Base-by-base conservation (phyloP, 2,888 invertebrate species). In the Galerucella pusilla region DNA sequence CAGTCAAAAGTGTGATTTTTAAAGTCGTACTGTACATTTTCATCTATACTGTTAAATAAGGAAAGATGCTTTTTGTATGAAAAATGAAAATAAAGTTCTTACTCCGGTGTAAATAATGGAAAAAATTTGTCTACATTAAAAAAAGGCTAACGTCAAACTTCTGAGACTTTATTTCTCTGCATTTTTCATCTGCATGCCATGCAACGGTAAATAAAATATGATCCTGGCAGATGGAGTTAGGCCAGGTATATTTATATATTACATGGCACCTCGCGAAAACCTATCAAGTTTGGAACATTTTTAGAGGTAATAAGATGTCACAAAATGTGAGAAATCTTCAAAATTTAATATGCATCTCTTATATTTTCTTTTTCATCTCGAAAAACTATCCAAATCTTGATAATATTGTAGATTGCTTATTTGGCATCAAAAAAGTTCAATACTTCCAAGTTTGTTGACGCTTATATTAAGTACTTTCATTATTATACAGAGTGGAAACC, bases 121-220 rank as follows among this genome's bases (percentile, higher is more conserved):
- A 64, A n/a, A 45, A 45, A 64, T 65, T 46, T 45, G 46, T 46
- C 42, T 65, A 71, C 10, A 20, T 65, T 35, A 59, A 28, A 54
- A 73, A 42, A 68, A 57, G 16, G 35, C 49, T 61, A 60, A 64
- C 25, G 73, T 67, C 60, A 63, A 73, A 63, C 61, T 63, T 63
- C 28, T 49, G 49, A 69, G 61, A 67, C 52, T 73, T 68, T 46
- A 11, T 46, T n/a, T 46, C 25, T 9, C 45, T 71, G 46, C 66
- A 71, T 71, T 66, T 71, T 71, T 71, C 71, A 71, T 71, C 61
- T 73, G 35, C 42, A 68, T 52, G 60, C 46, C 66, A 72, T 60
- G 72, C 57, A 65, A 65, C 63, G 59, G 20, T 73, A 28, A 68
- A 73, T 73, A 68, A 73, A 68, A 68, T 73, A 73, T 68, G 52